Evolutionary conservation across 2,888 invertebrate genomes (phyloP), one percentile per base, ranked within the genome.

Genomic region (Marasmarcha lunaedactyla): DNA sequence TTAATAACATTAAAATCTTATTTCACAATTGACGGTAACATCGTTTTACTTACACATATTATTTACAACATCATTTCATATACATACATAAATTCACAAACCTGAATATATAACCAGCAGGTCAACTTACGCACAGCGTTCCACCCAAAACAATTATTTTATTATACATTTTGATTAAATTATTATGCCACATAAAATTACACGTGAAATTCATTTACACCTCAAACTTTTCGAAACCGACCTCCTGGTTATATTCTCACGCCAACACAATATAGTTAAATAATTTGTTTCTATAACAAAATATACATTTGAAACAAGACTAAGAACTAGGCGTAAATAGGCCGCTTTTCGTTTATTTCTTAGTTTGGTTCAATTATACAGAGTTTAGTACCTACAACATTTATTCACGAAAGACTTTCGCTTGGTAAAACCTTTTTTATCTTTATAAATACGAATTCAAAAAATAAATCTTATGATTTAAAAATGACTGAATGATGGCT

Each of bases 1-100:
- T 78, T 81, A 81, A 81, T 83, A 83, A 81, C 81, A 83, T 83
- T 83, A 83, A 81, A 83, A 77, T 77, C 72, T 81, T 78, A 79
- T 78, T 81, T 81, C 79, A 83, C 79, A 81, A 78, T 79, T 79
- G 67, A 81, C 81, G 81, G 81, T 83, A 83, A 83, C 81, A 81
- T 83, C 70, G 81, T 83, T 83, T 81, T 79, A 81, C 81, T 83
- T 81, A 81, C 70, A 78, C 65, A 61, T 73, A 81, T 73, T 81
- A 81, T 81, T 79, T 81, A 81, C 81, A 81, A 70, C 65, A 64
- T 61, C 68, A 52, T 67, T 64, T 62, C 63, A 74, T 74, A 76
- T 69, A 73, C 73, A 74, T 69, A 44, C 15, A 37, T 27, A 37
- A 20, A 39, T 33, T 11, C 37, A 37, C 14, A 69, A 60, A 52